Percentiles rank a stretch among this genome's conserved stretches.
phyloP scores from a whole-genome alignment of 2,797 vertebrate species.

The Fistularia commersonii region DNA sequence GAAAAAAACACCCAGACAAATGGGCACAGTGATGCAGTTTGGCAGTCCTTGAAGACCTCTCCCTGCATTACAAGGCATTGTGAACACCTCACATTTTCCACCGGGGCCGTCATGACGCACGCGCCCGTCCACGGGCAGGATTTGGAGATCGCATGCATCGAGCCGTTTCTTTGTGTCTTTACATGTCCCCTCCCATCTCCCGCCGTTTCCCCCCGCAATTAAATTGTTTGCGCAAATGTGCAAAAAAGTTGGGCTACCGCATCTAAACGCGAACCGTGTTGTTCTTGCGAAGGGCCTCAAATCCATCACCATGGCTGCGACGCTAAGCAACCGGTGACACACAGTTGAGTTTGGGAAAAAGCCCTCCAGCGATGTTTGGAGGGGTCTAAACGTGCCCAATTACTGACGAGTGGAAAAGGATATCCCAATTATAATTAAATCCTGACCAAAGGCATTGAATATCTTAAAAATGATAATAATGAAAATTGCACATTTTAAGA shows the following conservation, averaged over 20 bases:
- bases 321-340: slow-evolving; percentile 22
- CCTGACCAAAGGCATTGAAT: slow-evolving; percentile 38
- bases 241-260: slow-evolving; percentile 38
- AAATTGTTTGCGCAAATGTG: slow-evolving; percentile 56
- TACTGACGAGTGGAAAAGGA: slow-evolving; percentile 50
- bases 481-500: slow-evolving; percentile 39
- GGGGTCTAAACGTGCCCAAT: slow-evolving; percentile 44
- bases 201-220: slow-evolving; percentile 43
- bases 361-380: slow-evolving; percentile 13
- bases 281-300: slow-evolving; percentile 44
- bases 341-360: slow-evolving; percentile 25
- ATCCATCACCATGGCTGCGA: slow-evolving; percentile 46
- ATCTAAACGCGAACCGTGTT: slow-evolving; percentile 50
- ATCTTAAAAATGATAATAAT: slow-evolving; percentile 55
- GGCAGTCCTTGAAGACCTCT: slow-evolving; percentile 36
- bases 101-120: slow-evolving; percentile 37
- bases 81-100: slow-evolving; percentile 58
- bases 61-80: slow-evolving; percentile 34
- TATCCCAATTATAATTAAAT: slow-evolving; percentile 55
- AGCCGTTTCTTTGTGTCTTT: slow-evolving; percentile 11
- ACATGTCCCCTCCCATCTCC: slow-evolving; percentile 43
- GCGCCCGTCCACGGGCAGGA: slow-evolving; percentile 11
- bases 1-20: slow-evolving; percentile 36
- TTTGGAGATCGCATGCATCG: slow-evolving; percentile 28
- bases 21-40: slow-evolving; percentile 31